Base-by-base conservation (phyloP, 2,888 invertebrate genomes). In the Margaritifera margaritifera region DNA sequence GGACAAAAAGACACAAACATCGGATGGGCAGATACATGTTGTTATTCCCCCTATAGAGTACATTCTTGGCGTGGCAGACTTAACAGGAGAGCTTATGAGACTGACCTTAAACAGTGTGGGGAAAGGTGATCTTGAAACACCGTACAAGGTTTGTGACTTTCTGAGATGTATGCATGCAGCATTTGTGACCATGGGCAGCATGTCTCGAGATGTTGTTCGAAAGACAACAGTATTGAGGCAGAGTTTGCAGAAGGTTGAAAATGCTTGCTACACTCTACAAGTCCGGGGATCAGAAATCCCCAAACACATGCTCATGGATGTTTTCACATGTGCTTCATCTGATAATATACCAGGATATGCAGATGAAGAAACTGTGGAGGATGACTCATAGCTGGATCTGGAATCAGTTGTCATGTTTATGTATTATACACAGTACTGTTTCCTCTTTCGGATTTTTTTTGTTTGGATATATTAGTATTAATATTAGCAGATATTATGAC, bases 1-100 rank as follows among this genome's bases (percentile, higher is more conserved):
- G 53, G 62, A 24, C 51, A 62, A 63, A n/a, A 59, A 56, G 60
- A 61, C 20, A 25, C 64, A 64, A 42, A 27, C 31, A 25, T 56
- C 62, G 18, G 5, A 22, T 53, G 24, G 57, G 42, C 24, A 54
- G 25, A 53, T 81, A 19, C 31, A 60, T 31, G 84, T 88, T 19
- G 74, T 81, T 52, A 77, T 90, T 20, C 86, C 90, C 5, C 86
- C 87, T 0, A 69, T 81, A 6, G 93, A 94, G 74, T 94, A 91
- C 79, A 90, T 97, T 85, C 90, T 97, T 56, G 97, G 97, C 0
- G 89, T 97, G 53, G 94, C 94, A 0, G 97, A 97, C 90, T 91
- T 96, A 50, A 96, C 95, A 0, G 97, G 97, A 0, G 97, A 97
- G 89, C 88, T 97, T 58, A 97, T 97, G 97, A 92, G 97, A 63